Base-by-base conservation (phyloP, 2,113 vertebrate species). In the Solenodon paradoxus region DNA sequence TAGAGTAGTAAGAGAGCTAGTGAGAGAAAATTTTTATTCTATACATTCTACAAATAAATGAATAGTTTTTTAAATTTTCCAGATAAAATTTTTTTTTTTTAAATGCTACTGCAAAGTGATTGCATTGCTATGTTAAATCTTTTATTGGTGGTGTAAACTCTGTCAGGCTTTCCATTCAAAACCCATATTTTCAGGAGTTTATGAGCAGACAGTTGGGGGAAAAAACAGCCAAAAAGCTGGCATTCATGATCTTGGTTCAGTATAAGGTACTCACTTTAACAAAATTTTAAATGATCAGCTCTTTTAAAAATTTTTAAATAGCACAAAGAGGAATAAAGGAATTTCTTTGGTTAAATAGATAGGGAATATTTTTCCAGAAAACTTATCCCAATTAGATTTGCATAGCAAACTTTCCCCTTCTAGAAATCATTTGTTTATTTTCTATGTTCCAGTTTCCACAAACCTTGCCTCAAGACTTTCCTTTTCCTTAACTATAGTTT, bases 221-320 rank as follows among this genome's bases (percentile, higher is more conserved):
- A 84, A 96, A 92, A 85, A 92, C 97, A 96, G 86, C 97, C 95
- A 93, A 59, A 98, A 96, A 94, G 83, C 98, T 98, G 98, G 98
- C 97, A 98, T 91, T 97, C 5, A 0, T 77, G 35, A 57, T 97
- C 42, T 66, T 94, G 77, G 53, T 97, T 98, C 88, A 95, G 72
- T 97, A 94, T 96, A 15, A 45, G 97, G 94, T 98, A 98, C 98
- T 98, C 98, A 97, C 96, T 97, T 98, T 97, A 98, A 96, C 97
- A 97, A 97, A 98, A 98, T 98, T 98, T 98, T 97, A 97, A 98
- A 53, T 68, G 95, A 95, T 98, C 97, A 98, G 97, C 98, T 98
- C 51, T 98, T 98, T 98, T 98, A 97, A 49, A 87, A 98, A 98
- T 94, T 97, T 97, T 92, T 96, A 84, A 94, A 80, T 75, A 97